Conservation (phyloP, 2,888 invertebrate genomes). For the Halictus quadricinctus region DNA sequence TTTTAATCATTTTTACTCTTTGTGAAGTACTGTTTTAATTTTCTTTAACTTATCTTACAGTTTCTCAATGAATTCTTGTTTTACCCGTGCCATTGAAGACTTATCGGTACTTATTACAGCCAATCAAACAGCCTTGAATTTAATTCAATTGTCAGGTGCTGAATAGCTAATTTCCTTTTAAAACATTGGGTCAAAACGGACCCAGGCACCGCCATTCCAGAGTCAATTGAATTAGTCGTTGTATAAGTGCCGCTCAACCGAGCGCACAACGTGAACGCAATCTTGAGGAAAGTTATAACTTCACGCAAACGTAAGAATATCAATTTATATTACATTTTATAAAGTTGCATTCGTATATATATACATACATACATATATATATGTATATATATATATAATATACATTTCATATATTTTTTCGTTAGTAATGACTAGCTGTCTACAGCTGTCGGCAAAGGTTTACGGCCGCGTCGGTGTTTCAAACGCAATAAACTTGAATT, state of each 20-base stretch:
- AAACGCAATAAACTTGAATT: background rate
- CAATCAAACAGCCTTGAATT: background rate
- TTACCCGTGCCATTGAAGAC: too few relatives aligned
- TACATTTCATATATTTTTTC: slow-evolving; percentile 18
- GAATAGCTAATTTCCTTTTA: background rate
- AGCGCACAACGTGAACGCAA: slow-evolving; percentile 41
- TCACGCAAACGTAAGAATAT: slow-evolving; percentile 39
- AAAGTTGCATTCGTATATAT: slow-evolving; percentile 44
- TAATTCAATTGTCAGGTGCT: background rate
- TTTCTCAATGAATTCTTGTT: too few relatives aligned
- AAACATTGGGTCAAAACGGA: background rate
- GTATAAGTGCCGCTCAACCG: slow-evolving; percentile 27
- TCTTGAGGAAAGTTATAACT: slow-evolving; percentile 31
- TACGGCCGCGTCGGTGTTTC: slow-evolving; percentile 39
- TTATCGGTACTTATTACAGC: too few relatives aligned
- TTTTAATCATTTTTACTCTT: too few relatives aligned
- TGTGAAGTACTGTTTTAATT: too few relatives aligned
- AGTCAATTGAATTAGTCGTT: background rate
- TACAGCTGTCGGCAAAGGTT: slow-evolving; percentile 51
- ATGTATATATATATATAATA: slow-evolving; percentile 29
- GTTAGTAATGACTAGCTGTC: slow-evolving; percentile 53
- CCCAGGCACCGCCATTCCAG: background rate
- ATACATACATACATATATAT: slow-evolving; percentile 36
- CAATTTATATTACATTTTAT: slow-evolving; percentile 48
- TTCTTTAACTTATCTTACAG: too few relatives aligned